Percentiles rank a stretch among this genome's conserved stretches.
These are phyloP conservation scores for Holacanthella duospinosa DNA, from an alignment of 2,888 invertebrate species.

Conservation along the genomic window DNA sequence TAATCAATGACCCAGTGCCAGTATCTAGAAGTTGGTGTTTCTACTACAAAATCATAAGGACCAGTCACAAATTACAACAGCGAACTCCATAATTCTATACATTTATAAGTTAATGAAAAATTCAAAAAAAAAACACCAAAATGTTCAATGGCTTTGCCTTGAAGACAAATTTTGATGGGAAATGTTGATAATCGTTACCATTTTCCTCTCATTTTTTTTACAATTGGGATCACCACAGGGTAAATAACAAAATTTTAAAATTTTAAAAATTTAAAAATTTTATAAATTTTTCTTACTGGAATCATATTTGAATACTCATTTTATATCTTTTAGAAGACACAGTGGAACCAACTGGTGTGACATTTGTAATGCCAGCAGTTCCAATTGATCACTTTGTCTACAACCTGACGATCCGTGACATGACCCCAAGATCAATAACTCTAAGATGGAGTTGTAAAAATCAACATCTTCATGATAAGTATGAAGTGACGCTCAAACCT, in stretches of 20 bases:
- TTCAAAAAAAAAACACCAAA: no score
- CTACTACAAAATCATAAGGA: no score
- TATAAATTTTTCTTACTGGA: background rate
- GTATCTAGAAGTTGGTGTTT: no score
- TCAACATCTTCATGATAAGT: conserved; percentile 66
- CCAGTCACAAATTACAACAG: no score
- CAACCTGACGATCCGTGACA: conserved; percentile 78
- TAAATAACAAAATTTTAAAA: no score
- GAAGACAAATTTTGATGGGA: background rate
- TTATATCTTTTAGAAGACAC: background rate
- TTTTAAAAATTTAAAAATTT: background rate
- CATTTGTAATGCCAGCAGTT: background rate
- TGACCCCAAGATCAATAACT: conserved; percentile 72
- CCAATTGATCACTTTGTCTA: conserved; percentile 46
- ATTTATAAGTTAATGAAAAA: no score
- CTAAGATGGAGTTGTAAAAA: conserved; percentile 77
- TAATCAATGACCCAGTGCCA: no score
- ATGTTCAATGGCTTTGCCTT: background rate
- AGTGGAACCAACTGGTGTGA: no score
- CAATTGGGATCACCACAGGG: background rate
- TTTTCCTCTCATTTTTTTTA: background rate
- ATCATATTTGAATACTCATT: background rate
- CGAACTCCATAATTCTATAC: no score
- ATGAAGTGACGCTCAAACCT: conserved; percentile 82
- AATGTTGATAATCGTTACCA: background rate